These are phyloP conservation scores for Ciconia nigra DNA, from an alignment of 2,797 vertebrate genomes.

Conservation along the genomic window DNA sequence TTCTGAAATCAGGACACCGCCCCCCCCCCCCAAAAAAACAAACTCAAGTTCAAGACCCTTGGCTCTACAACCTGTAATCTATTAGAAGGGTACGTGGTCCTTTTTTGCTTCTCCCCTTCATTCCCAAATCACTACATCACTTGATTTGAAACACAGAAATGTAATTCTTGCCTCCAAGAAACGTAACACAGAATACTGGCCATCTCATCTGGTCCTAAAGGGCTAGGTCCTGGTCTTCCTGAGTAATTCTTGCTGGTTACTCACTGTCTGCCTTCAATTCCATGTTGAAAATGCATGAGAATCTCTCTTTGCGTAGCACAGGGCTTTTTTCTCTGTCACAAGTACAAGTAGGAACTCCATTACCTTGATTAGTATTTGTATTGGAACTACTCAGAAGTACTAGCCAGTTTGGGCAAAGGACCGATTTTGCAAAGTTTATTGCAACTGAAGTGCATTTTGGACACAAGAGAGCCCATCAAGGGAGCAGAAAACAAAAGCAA, in stretches of 20 bases:
- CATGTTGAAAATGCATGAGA: not conserved
- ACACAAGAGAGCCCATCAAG: not conserved
- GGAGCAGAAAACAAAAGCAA: not conserved
- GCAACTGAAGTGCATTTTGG: not conserved
- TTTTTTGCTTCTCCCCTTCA: not conserved
- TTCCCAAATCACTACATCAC: not conserved
- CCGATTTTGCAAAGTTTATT: not conserved
- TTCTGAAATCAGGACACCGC: not conserved
- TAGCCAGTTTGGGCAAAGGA: not conserved
- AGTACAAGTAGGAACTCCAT: not conserved
- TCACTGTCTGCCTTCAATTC: not conserved
- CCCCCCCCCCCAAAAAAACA: not conserved
- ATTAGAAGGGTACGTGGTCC: not conserved
- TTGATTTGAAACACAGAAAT: not conserved
- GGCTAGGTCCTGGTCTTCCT: not conserved
- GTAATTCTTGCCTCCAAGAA: not conserved
- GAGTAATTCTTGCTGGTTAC: not conserved
- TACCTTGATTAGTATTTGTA: not conserved
- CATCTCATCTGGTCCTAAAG: not conserved
- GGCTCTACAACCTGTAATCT: not conserved
- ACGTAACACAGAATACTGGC: not conserved
- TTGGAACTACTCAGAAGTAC: not conserved
- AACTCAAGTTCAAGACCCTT: not conserved
- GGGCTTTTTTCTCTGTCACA: not conserved
- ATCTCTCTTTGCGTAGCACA: not conserved